Evolutionary conservation across 1,140 invertebrate genomes (phyloP).

Genomic region (Drosophila bocqueti): DNA sequence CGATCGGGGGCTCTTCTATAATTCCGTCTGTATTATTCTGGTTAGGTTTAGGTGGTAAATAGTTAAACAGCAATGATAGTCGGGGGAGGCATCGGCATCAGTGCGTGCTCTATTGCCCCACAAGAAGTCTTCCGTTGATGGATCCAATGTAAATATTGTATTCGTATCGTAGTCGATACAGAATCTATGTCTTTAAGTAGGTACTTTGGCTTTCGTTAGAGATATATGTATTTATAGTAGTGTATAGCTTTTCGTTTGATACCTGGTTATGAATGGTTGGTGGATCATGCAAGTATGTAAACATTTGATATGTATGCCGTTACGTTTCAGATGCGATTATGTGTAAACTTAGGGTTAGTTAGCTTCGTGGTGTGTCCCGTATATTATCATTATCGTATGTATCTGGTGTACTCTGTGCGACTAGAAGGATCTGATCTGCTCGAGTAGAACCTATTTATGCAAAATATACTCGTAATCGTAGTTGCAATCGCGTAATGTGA

Average conservation of each 20-base stretch:
- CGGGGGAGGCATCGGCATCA: constrained; percentile 36
- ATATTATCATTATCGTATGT: constrained; percentile 12
- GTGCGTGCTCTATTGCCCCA: constrained; percentile 27
- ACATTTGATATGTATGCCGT: constrained; percentile 81
- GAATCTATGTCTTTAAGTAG: constrained; percentile 75
- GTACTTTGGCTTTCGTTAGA: constrained; percentile 79
- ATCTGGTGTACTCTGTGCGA: constrained; percentile 37
- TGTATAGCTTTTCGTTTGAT: constrained; percentile 45
- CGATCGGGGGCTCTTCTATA: constrained; percentile 16
- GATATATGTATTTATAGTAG: constrained; percentile 51
- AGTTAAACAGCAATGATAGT: constrained; percentile 65
- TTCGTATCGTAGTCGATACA: constrained; percentile 60
- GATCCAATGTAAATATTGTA: constrained; percentile 58
- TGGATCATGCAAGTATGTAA: constrained; percentile 64
- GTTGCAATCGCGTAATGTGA: constrained; percentile 52
- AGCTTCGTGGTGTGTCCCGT: constrained; percentile 13
- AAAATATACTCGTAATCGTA: constrained; percentile 70
- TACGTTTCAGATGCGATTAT: constrained; percentile 71
- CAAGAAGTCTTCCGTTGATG: constrained; percentile 49
- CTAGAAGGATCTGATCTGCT: constrained; percentile 35
- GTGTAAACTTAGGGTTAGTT: constrained; percentile 45
- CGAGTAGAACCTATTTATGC: constrained; percentile 54
- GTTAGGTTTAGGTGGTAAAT: constrained; percentile 63
- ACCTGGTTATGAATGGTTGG: constrained; percentile 47
- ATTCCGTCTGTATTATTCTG: constrained; percentile 32